Conservation (phyloP, 2,113 vertebrate genomes). For the Piaya cayana region DNA sequence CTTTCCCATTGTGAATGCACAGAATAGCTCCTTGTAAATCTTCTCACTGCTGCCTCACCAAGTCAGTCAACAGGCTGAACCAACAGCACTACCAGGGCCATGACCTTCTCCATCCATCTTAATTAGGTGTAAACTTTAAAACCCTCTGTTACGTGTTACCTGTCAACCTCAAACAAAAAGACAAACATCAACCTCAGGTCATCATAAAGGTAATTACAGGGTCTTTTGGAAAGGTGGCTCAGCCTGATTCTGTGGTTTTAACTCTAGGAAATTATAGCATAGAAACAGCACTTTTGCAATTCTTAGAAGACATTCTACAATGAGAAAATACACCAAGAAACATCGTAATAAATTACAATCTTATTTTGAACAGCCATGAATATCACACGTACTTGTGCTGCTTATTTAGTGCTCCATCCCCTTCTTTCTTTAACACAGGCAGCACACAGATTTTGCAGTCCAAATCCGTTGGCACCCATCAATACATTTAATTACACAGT, state of each 20-base stretch:
- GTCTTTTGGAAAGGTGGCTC: conserved; percentile 48
- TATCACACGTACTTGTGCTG: background rate
- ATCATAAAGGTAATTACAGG: conserved; percentile 67
- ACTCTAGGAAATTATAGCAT: conserved; percentile 40
- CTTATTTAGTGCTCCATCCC: background rate
- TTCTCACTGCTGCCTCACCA: conserved; percentile 12
- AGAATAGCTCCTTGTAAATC: conserved; percentile 24
- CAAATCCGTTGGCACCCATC: background rate
- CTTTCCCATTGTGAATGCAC: background rate
- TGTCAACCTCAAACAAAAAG: conserved; percentile 62
- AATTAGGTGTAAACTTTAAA: conserved; percentile 63
- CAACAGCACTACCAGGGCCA: background rate
- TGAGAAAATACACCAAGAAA: background rate
- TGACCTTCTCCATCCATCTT: conserved; percentile 58
- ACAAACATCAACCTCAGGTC: conserved; percentile 66
- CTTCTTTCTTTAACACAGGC: background rate
- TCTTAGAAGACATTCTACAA: background rate
- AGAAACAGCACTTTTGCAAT: background rate
- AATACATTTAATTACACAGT: background rate
- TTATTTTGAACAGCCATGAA: background rate
- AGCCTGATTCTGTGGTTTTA: conserved; percentile 13
- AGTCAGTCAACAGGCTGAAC: background rate
- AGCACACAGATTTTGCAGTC: background rate
- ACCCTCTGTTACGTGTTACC: conserved; percentile 17
- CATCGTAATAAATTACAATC: background rate